Conservation (phyloP, 2,797 vertebrate species). For the Avahi laniger region DNA sequence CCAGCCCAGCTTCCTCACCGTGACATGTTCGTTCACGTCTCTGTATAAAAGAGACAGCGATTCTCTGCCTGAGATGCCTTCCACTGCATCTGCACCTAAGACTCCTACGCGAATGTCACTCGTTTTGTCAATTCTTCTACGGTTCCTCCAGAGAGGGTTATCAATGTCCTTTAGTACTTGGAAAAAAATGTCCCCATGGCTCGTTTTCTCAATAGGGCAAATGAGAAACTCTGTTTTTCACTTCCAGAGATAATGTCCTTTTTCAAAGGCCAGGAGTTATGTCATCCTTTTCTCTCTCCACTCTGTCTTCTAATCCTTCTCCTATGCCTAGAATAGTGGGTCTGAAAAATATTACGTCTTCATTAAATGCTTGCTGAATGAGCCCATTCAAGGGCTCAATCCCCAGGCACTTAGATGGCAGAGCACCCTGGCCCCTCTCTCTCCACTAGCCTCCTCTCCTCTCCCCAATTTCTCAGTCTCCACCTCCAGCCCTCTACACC, state of each 20-base stretch:
- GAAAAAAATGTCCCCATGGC: too few species aligned
- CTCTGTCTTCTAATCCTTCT: not conserved
- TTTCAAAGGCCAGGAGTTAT: not conserved
- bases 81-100: not conserved
- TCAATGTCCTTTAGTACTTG: not conserved
- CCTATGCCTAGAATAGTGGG: not conserved
- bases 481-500: not conserved
- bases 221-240: not conserved
- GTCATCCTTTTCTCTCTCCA: not conserved
- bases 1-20: not conserved
- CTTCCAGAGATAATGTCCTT: not conserved
- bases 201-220: not conserved
- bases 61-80: not conserved
- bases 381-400: not conserved
- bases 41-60: not conserved
- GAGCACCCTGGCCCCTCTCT: not conserved
- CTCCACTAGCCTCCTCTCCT: not conserved
- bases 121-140: not conserved
- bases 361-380: not conserved
- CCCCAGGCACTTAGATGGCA: not conserved
- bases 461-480: not conserved
- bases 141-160: not conserved
- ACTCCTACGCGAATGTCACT: too few species aligned
- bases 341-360: not conserved
- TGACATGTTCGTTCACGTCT: accelerated